phyloP scores from a whole-genome alignment of 1,140 invertebrate species.

The Hycleus phaleratus region DNA sequence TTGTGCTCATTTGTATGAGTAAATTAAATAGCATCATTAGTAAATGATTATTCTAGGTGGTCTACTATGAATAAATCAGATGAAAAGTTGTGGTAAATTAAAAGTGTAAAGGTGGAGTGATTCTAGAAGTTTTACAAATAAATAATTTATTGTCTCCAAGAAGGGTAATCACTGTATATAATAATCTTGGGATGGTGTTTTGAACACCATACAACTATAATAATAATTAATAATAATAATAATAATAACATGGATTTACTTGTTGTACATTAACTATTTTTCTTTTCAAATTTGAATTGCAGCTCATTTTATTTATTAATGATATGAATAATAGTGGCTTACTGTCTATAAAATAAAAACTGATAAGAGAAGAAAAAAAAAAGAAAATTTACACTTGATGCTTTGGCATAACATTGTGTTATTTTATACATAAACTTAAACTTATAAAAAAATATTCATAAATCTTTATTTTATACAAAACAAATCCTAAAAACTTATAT shows the following conservation, averaged over 20 bases:
- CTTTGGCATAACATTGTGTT: slow-evolving; percentile 37
- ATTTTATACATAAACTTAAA: slow-evolving; percentile 23
- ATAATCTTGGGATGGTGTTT: slow-evolving; percentile 34
- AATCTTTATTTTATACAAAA: slow-evolving; percentile 36
- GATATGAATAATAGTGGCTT: slow-evolving; percentile 18
- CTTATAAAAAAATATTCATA: slow-evolving; percentile 28
- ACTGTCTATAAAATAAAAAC: slow-evolving; percentile 6
- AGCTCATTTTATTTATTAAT: slow-evolving; percentile 15
- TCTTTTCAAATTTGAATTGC: slow-evolving; percentile 17
- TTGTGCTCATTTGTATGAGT: too few relatives aligned
- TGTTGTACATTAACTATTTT: slow-evolving; percentile 28
- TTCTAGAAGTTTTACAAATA: slow-evolving; percentile 30
- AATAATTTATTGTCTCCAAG: slow-evolving; percentile 43
- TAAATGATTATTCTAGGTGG: too few relatives aligned
- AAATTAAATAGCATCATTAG: too few relatives aligned
- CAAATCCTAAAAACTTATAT: slow-evolving; percentile 23
- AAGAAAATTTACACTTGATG: slow-evolving; percentile 23
- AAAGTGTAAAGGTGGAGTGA: too few relatives aligned
- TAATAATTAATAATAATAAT: not conserved
- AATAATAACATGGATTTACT: slow-evolving; percentile 28
- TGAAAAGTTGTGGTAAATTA: too few relatives aligned
- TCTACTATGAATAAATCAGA: too few relatives aligned
- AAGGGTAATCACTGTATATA: slow-evolving; percentile 36
- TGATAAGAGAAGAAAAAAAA: slow-evolving; percentile 10
- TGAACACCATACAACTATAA: slow-evolving; percentile 33